These are phyloP conservation scores for Tyria jacobaeae DNA, from an alignment of 2,888 invertebrate species.

Conservation along the genomic window DNA sequence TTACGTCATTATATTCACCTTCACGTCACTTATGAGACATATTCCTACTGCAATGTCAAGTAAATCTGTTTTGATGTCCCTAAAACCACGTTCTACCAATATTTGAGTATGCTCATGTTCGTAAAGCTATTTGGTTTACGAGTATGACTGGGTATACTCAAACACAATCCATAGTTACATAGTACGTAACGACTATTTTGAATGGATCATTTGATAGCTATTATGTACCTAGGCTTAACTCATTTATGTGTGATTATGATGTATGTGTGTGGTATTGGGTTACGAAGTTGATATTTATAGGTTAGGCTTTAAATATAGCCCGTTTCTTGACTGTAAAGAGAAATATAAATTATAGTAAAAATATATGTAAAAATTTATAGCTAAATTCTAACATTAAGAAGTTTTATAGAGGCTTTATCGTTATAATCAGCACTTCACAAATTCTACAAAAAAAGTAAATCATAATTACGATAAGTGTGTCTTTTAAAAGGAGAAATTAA, in stretches of 20 bases:
- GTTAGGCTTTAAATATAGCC: not conserved
- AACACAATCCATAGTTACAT: slow-evolving; percentile 54
- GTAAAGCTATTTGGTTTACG: slow-evolving; percentile 74
- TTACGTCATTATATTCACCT: slow-evolving; percentile 27
- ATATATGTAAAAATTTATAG: too few relatives aligned
- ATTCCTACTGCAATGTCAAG: slow-evolving; percentile 60
- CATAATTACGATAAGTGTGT: too few relatives aligned
- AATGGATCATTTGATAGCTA: slow-evolving; percentile 39
- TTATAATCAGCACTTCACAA: too few relatives aligned
- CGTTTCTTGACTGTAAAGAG: too few relatives aligned
- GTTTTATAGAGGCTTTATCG: too few relatives aligned
- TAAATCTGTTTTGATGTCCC: slow-evolving; percentile 67
- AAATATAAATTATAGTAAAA: too few relatives aligned
- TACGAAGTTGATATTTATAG: not conserved
- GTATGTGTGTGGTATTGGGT: not conserved
- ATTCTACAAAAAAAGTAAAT: too few relatives aligned
- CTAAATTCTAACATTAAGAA: too few relatives aligned
- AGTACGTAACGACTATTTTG: slow-evolving; percentile 49
- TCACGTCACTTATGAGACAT: slow-evolving; percentile 51
- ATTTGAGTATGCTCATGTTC: slow-evolving; percentile 72
- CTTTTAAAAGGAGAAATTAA: too few relatives aligned
- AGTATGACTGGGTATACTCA: slow-evolving; percentile 53
- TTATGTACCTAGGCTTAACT: slow-evolving; percentile 22
- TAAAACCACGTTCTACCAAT: slow-evolving; percentile 77
- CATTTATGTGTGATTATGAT: slow-evolving; percentile 1